Conservation (phyloP, 2,888 invertebrate genomes). For the Gisinianus flammeolus region DNA sequence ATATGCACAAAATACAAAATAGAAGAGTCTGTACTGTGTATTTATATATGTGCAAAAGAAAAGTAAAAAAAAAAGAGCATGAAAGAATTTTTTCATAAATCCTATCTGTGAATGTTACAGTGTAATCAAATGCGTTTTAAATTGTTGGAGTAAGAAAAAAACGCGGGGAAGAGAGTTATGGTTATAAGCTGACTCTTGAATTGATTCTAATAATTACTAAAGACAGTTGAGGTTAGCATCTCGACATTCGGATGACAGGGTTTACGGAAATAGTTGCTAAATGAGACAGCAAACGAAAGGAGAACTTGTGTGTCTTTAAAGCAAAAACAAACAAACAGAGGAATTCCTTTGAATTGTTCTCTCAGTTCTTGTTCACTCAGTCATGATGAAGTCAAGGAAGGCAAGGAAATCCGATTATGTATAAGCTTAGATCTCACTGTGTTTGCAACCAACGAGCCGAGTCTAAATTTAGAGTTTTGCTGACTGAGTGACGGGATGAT, state of each 20-base stretch:
- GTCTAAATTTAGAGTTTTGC: conserved; percentile 39
- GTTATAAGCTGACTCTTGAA: conserved; percentile 20
- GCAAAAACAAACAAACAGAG: conserved; percentile 40
- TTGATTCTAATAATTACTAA: conserved; percentile 22
- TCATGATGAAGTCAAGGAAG: conserved; percentile 33
- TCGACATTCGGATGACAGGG: conserved; percentile 36
- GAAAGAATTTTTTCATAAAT: conserved; percentile 6
- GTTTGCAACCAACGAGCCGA: conserved; percentile 38
- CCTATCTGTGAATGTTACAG: background rate
- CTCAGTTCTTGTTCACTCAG: conserved; percentile 42
- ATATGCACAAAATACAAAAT: background rate
- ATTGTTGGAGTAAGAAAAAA: background rate
- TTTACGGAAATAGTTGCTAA: conserved; percentile 42
- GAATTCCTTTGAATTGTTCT: conserved; percentile 48
- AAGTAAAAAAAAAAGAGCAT: background rate
- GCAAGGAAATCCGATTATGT: conserved; percentile 38
- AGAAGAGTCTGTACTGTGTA: background rate
- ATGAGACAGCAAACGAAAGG: conserved; percentile 36
- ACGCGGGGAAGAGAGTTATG: conserved; percentile 31
- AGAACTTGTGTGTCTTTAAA: conserved; percentile 22
- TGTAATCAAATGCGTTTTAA: conserved; percentile 15
- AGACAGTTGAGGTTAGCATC: conserved; percentile 37
- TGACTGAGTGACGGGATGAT: conserved; percentile 38
- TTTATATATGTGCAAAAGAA: background rate
- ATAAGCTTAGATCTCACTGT: conserved; percentile 30